These are phyloP conservation scores for Torymus aiolomorphi DNA, from an alignment of 2,888 invertebrate species.

Conservation along the genomic window DNA sequence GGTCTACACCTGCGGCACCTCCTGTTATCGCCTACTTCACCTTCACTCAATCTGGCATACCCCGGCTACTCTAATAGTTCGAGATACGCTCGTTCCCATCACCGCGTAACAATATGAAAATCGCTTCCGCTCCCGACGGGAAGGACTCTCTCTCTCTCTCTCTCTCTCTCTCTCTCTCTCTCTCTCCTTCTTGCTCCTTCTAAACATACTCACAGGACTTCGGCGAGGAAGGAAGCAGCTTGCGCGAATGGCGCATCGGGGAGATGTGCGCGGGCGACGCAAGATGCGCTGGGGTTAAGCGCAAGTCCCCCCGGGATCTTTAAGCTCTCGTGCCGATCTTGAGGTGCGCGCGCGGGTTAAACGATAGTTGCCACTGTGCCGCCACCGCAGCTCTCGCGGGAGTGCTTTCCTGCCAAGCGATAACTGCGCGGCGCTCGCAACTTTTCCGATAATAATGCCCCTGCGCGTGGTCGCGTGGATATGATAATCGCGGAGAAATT, in stretches of 20 bases:
- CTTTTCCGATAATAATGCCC: slow-evolving; percentile 64
- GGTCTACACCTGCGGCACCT: too few relatives aligned
- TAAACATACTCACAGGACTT: background rate
- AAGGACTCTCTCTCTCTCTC: background rate
- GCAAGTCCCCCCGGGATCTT: slow-evolving; percentile 62
- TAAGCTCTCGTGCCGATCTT: slow-evolving; percentile 53
- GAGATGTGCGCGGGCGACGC: slow-evolving; percentile 19
- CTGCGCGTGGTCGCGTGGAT: slow-evolving; percentile 1
- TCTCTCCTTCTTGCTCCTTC: background rate
- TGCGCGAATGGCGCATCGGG: slow-evolving; percentile 35
- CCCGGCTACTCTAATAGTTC: too few relatives aligned
- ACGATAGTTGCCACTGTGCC: slow-evolving; percentile 4
- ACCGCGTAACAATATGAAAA: background rate
- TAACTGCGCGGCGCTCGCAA: slow-evolving; percentile 59
- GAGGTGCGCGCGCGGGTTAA: background rate
- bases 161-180: background rate
- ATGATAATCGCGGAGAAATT: slow-evolving; percentile 27
- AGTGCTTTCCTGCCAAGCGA: slow-evolving; percentile 61
- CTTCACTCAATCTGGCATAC: too few relatives aligned
- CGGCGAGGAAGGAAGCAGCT: background rate
- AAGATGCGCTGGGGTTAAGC: slow-evolving; percentile 57
- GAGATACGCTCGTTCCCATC: too few relatives aligned
- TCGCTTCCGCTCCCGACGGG: background rate
- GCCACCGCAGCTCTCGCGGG: slow-evolving; percentile 57
- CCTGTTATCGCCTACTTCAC: too few relatives aligned